Evolutionary conservation across 2,797 vertebrate species (phyloP).

Genomic region (Acanthurus tractus): DNA sequence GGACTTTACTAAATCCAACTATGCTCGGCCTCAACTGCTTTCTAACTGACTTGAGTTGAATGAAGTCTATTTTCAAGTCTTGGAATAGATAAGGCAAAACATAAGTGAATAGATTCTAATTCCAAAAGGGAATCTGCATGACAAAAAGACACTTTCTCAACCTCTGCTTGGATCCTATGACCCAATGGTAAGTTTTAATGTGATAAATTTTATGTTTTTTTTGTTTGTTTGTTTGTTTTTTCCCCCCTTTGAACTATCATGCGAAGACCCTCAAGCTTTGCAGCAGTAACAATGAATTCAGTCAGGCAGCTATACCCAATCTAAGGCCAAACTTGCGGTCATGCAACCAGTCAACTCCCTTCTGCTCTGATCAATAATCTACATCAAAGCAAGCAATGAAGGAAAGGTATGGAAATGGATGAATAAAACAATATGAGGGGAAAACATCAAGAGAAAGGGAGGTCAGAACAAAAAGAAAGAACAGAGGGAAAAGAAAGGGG

Average conservation of each 20-base stretch:
- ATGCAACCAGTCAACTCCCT: constrained; percentile 63
- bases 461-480: constrained; percentile 47
- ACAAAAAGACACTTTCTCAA: not conserved
- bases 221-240: not conserved
- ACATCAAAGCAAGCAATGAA: constrained; percentile 60
- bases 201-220: constrained; percentile 23
- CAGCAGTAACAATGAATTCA: constrained; percentile 76
- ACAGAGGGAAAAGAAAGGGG: constrained; percentile 26
- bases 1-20: not conserved
- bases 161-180: not conserved
- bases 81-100: constrained; percentile 1
- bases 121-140: not conserved
- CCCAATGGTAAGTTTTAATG: constrained; percentile 6
- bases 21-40: not conserved
- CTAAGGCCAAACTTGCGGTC: constrained; percentile 47
- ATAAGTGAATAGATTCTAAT: not conserved
- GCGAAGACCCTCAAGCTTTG: constrained; percentile 67
- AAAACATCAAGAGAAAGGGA: constrained; percentile 39
- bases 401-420: constrained; percentile 42
- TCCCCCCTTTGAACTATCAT: constrained; percentile 27
- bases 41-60: constrained; percentile 8
- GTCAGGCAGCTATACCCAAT: constrained; percentile 50
- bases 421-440: constrained; percentile 20
- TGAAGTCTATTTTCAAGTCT: not conserved
- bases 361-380: constrained; percentile 79